A percentile compares a stretch with the other conserved stretches of the same genome.
phyloP scores from a whole-genome alignment of 2,888 invertebrate species.

The Mimumesa dahlbomi region DNA sequence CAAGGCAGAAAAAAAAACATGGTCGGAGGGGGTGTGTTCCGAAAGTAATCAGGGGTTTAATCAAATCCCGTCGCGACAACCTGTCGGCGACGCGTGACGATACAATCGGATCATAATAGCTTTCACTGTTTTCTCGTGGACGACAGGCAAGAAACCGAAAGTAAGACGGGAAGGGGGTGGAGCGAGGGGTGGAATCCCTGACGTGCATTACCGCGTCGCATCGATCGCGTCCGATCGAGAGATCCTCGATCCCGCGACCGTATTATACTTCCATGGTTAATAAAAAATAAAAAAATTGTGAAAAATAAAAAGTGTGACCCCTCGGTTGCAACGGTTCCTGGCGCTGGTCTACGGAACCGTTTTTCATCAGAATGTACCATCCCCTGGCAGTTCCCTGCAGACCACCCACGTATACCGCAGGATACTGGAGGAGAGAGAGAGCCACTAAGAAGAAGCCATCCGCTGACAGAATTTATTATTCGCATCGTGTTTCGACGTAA shows the following conservation, averaged over 20 bases:
- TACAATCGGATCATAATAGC: too few species aligned
- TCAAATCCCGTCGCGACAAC: too few species aligned
- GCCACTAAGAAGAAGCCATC: slow-evolving; percentile 30
- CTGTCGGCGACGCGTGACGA: too few species aligned
- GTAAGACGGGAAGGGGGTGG: too few species aligned
- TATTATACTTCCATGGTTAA: neutral
- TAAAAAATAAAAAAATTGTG: too few species aligned
- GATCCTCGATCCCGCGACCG: neutral
- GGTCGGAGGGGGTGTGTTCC: too few species aligned
- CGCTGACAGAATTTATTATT: slow-evolving; percentile 52
- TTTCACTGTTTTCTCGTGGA: too few species aligned
- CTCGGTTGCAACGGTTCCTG: slow-evolving; percentile 5
- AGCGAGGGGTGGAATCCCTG: slow-evolving; percentile 6
- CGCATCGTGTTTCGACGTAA: slow-evolving; percentile 47
- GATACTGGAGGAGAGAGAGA: slow-evolving; percentile 22
- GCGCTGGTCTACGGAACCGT: slow-evolving; percentile 17
- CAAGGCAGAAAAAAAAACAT: too few species aligned
- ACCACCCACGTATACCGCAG: slow-evolving; percentile 20
- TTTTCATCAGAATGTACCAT: slow-evolving; percentile 33
- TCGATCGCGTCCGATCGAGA: slow-evolving; percentile 25
- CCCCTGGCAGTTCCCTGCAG: slow-evolving; percentile 24
- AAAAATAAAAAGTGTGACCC: too few species aligned
- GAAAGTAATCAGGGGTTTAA: too few species aligned
- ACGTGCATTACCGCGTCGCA: slow-evolving; percentile 22
- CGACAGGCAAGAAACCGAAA: too few species aligned